These are phyloP conservation scores for Ceryle rudis DNA, from an alignment of 2,797 vertebrate genomes.

Conservation along the genomic window DNA sequence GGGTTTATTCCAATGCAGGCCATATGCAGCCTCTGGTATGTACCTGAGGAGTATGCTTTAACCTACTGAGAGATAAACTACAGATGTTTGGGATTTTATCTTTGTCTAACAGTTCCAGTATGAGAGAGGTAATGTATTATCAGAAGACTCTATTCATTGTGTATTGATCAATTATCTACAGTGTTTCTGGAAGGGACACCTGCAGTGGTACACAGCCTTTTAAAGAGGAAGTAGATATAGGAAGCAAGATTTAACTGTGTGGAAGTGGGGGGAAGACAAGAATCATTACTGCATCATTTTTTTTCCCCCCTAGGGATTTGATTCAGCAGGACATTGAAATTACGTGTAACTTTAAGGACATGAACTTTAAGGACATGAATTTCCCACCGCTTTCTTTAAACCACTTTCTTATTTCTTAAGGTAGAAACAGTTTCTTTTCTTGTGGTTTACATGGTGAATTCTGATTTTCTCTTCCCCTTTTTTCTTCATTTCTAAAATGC, in stretches of 20 bases:
- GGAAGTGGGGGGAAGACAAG: not conserved
- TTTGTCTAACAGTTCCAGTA: not conserved
- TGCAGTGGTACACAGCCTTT: not conserved
- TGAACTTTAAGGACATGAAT: not conserved
- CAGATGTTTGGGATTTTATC: not conserved
- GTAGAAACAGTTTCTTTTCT: not conserved
- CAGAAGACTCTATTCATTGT: not conserved
- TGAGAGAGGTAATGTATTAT: not conserved
- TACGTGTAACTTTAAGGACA: not conserved
- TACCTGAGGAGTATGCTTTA: not conserved
- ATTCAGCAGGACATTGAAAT: not conserved
- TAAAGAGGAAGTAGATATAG: not conserved
- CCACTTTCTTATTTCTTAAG: not conserved
- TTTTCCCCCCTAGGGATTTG: not conserved
- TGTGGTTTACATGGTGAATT: not conserved
- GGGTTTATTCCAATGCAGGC: not conserved
- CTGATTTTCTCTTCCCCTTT: constrained; percentile 1
- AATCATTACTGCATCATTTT: not conserved
- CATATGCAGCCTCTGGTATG: not conserved
- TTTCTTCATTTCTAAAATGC: not conserved
- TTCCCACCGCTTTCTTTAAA: not conserved
- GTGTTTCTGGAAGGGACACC: not conserved
- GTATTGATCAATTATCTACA: not conserved
- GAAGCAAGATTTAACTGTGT: not conserved
- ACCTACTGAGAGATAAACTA: not conserved